Evolutionary conservation across 2,797 vertebrate species (phyloP), one percentile per base, ranked within the genome.

Genomic region (Chlorospingus flavigularis): DNA sequence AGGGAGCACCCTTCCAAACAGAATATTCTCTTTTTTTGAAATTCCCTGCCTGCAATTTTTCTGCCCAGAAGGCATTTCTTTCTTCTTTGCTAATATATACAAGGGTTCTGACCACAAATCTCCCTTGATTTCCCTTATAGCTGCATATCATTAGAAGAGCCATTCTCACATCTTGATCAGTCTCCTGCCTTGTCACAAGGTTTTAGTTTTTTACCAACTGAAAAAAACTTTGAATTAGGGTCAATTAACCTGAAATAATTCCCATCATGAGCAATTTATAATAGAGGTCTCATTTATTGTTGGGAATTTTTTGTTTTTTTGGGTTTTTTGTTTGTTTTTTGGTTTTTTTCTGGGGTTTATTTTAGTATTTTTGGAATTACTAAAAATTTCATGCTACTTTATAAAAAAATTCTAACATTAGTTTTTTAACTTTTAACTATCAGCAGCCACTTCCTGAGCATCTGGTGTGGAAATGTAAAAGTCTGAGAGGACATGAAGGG

Each of bases 241-340:
- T 53, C 30, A 81, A 14, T 75, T 86, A 77, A 67, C 7, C 7
- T 61, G 35, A 28, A 76, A 65, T 71, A 51, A 62, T 81, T 72
- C 4, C 9, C 17, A 37, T 68, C 1, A 16, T 47, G 5, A 74
- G 4, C 3, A 67, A 60, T 48, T 31, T 30, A 43, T 28, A 53
- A 40, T 9, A 57, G 11, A 72, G 4, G 3, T 40, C 7, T 76
- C 7, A 23, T 74, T 58, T 54, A 2, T 28, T 23, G 2, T 6
- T 28, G 7, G 13, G 10, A 8, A 3, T 33, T 8, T 21, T 6
- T 18, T 1, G 6, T 2, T 18, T 8, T 25, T 6, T 18, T 1
- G 1, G 11, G 16, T 7, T 43, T 23, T 23, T 45, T 33, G 3
- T 55, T 55, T 17, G 10, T 33, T 35, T 35, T 25, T 57, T 35